Conservation (phyloP, 2,113 vertebrate species). For the Sitta europaea region DNA sequence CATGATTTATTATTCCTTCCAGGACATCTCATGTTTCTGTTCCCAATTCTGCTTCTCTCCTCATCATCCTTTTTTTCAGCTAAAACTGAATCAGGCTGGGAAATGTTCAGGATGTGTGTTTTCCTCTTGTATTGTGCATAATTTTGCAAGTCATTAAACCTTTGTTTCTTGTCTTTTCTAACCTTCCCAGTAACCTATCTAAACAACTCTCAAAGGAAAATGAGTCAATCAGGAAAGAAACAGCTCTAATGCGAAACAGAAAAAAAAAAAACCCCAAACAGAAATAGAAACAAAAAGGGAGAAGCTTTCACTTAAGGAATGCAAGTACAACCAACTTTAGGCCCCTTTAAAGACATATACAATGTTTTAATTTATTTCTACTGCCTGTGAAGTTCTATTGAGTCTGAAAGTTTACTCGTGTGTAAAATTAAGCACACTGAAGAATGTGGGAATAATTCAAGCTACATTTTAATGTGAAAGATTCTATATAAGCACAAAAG, state of each 20-base stretch:
- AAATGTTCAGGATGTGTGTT: background rate
- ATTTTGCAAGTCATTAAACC: conserved; percentile 9
- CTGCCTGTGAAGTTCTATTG: background rate
- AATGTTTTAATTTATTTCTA: background rate
- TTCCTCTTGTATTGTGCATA: background rate
- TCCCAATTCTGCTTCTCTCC: background rate
- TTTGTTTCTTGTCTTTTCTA: conserved; percentile 42
- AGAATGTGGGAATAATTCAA: background rate
- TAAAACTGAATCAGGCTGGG: background rate
- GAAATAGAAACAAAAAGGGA: background rate
- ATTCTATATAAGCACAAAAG: background rate
- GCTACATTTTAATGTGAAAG: background rate
- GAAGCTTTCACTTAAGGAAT: background rate
- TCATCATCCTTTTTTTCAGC: background rate
- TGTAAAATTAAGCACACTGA: background rate
- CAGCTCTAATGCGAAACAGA: background rate
- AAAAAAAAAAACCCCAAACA: background rate
- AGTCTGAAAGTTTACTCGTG: background rate
- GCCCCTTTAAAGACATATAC: background rate
- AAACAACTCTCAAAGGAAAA: conserved; percentile 26
- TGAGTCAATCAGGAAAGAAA: background rate
- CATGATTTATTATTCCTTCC: background rate
- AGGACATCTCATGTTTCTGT: background rate
- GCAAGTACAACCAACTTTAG: background rate
- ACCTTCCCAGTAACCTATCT: background rate